A percentile compares a stretch with the other conserved stretches of the same genome.
Conservation (phyloP, 2,113 vertebrate species). For the Nesoenas mayeri region DNA sequence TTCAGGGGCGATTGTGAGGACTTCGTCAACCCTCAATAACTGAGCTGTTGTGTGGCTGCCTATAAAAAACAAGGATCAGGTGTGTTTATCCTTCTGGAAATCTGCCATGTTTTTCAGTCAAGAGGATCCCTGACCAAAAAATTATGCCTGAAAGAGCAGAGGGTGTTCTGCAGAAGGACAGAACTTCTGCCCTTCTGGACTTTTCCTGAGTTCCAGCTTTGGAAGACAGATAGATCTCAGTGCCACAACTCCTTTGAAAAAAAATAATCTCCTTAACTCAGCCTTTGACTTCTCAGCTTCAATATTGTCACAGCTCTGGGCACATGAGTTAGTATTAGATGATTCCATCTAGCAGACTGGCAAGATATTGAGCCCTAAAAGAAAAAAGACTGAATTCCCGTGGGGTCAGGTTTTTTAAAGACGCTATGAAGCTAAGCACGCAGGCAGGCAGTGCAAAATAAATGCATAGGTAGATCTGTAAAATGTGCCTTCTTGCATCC, state of each 20-base stretch:
- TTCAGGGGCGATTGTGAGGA: background rate
- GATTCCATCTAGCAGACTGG: background rate
- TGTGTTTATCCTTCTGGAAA: background rate
- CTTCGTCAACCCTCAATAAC: background rate
- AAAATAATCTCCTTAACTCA: background rate
- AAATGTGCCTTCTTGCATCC: background rate
- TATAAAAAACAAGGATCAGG: background rate
- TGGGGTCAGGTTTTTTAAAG: background rate
- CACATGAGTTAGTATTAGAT: background rate
- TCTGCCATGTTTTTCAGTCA: background rate
- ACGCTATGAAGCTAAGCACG: background rate
- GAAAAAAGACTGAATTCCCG: background rate
- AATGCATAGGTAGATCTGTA: background rate
- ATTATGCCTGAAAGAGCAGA: background rate
- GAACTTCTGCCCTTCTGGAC: background rate
- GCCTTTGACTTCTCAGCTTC: background rate
- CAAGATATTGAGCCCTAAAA: background rate
- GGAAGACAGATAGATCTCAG: background rate
- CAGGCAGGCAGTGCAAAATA: background rate
- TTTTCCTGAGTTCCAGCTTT: background rate
- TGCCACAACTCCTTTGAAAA: background rate
- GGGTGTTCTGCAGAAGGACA: background rate
- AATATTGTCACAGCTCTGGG: background rate
- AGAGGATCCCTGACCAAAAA: background rate
- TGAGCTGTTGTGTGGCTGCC: background rate